Evolutionary conservation across 53 echinoderm and acorn worm species (phyloP), one percentile per base, ranked within the genome.

Genomic region (Glandiceps talaboti): DNA sequence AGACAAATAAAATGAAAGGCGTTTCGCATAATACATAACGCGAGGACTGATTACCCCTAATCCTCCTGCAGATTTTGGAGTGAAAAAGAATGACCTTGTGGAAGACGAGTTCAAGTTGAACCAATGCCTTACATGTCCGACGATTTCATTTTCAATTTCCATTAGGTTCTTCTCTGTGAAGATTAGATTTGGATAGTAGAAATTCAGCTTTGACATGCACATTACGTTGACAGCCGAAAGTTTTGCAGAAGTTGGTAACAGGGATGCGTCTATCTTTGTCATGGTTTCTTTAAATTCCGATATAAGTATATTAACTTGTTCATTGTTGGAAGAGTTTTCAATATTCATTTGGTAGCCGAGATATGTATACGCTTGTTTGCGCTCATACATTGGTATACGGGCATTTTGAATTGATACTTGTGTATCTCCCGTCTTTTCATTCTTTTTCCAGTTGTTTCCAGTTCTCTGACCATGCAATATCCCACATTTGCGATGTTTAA

Each of bases 391-490:
- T 27, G 75, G 75, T 6, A 75, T 25, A 25, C 1, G 27, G 27
- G 27, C 75, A 30, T 31, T 28, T 28, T 76, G 26, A 14, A 26
- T 6, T 25, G 1, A 1, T 6, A 75, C 28, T 6, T 75, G 27
- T 1, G 28, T 25, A 25, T 75, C 75, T 25, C 1, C 1, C 1
- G 75, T 6, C 1, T 6, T 27, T 27, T 75, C 75, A 27, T 75
- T 75, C 25, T 25, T 1, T 14, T 76, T 76, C 76, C 76, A 76
- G 29, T 76, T 76, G 31, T 76, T 76, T 27, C 76, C 76, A 28
- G 29, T 1, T 14, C 76, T 20, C 14, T 76, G 76, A 14, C 76
- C 76, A 28, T 76, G 76, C 29, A 76, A 76, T 20, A 76, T 14
- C 1, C 0, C 76, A 28, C 76, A 76, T 26, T 76, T 28, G 1